Evolutionary conservation across 1,140 invertebrate species (phyloP), one percentile per base, ranked within the genome.

Genomic region (Thalassaphorura encarpata): DNA sequence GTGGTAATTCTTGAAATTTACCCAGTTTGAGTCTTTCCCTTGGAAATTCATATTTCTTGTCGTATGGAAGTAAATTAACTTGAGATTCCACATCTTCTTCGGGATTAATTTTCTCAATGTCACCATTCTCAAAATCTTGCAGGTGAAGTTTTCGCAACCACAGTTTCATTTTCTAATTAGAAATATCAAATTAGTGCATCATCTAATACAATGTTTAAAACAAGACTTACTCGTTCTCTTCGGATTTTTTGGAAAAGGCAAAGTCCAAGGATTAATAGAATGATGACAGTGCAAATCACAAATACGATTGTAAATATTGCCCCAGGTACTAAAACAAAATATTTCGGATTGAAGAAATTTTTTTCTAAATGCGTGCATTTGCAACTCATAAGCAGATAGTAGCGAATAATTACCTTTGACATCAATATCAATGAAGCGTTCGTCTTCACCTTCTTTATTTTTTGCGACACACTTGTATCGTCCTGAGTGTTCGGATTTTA

Each of bases 31-130:
- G 73, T 71, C 83, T 83, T 48, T 91, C 85, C 18, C 83, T 73
- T 0, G 89, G 87, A 71, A 95, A 92, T 71, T 96, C 91, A 77
- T 84, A 96, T 66, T 82, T 83, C 54, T 82, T 81, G 69, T 97
- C 83, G 60, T 96, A 97, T 0, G 92, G 90, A 40, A 97, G 72
- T 19, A 91, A 73, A 60, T 91, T 87, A 0, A 89, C 90, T 75
- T 97, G 92, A 68, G 95, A 89, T 47, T 88, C 85, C 0, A 96
- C 76, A 0, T 85, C 84, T 18, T 94, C 69, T 11, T 92, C 87
- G 0, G 89, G 89, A 76, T 95, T 95, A 8, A 94, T 77, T 42
- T 83, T 84, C 48, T 83, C 84, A 6, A 84, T 69, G 8, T 82
- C 79, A 0, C 89, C 89, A 67, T 87, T 79, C 61, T 85, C 82